Evolutionary conservation across 2,888 invertebrate species (phyloP).

Genomic region (Stegana nigrithorax): DNA sequence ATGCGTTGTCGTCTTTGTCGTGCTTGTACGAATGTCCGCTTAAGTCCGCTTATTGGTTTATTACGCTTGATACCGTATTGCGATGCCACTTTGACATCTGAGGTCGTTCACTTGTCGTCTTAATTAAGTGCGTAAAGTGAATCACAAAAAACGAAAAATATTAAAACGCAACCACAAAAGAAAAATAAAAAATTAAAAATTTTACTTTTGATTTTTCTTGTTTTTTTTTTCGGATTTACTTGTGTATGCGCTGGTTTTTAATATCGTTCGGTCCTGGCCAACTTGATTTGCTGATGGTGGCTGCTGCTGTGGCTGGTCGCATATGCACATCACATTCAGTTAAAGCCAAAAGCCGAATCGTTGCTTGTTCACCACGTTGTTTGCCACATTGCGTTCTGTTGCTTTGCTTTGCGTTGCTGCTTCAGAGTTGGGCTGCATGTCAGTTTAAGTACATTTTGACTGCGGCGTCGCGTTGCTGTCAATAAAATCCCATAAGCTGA

Average conservation of each 20-base stretch:
- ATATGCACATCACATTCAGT: too few species aligned
- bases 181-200: too few species aligned
- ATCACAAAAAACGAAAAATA: too few species aligned
- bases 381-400: not conserved
- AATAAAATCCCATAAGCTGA: slow-evolving; percentile 54
- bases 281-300: slow-evolving; percentile 21
- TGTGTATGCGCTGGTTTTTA: not conserved
- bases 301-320: not conserved
- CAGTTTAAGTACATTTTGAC: slow-evolving; percentile 53
- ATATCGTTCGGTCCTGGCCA: slow-evolving; percentile 16
- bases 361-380: too few species aligned
- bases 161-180: too few species aligned
- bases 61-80: not conserved
- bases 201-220: not conserved
- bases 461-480: slow-evolving; percentile 45
- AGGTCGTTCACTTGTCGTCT: slow-evolving; percentile 60
- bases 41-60: not conserved
- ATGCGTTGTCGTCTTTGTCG: too few species aligned
- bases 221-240: not conserved
- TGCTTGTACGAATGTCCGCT: too few species aligned
- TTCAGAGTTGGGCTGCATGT: too few species aligned
- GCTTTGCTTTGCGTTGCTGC: too few species aligned
- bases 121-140: slow-evolving; percentile 55
- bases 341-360: too few species aligned
- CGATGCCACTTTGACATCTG: slow-evolving; percentile 40